Conservation (phyloP, 2,797 vertebrate species). For the Mastacembelus armatus region DNA sequence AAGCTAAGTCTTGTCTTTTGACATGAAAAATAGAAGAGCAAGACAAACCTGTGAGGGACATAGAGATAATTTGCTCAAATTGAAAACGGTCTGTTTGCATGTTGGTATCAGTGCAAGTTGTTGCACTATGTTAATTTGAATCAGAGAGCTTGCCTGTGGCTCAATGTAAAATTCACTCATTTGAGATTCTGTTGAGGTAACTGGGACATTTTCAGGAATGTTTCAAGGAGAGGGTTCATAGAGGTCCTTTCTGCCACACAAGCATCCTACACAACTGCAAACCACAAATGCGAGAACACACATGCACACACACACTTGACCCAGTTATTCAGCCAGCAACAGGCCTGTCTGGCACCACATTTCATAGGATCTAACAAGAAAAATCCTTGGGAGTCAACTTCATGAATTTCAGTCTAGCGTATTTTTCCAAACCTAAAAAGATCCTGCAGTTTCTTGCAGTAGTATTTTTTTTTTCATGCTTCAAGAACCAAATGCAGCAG, state of each 20-base stretch:
- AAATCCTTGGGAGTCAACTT: conserved; percentile 13
- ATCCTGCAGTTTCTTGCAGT: conserved; percentile 11
- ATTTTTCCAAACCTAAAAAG: not conserved
- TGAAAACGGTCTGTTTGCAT: conserved; percentile 7
- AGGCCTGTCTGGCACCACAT: conserved; percentile 36
- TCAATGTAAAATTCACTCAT: conserved; percentile 32
- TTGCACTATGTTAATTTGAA: too few relatives aligned
- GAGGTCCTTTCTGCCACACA: conserved; percentile 43
- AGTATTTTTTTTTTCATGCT: too few relatives aligned
- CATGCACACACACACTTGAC: conserved; percentile 63
- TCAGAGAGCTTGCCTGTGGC: conserved; percentile 6
- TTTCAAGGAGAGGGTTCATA: conserved; percentile 35
- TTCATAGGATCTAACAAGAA: conserved; percentile 27
- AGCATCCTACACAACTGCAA: conserved; percentile 34
- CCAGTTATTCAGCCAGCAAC: conserved; percentile 59
- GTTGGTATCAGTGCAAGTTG: too few relatives aligned
- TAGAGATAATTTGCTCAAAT: not conserved
- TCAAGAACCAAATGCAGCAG: not conserved
- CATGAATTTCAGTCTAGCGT: conserved; percentile 33
- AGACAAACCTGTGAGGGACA: not conserved
- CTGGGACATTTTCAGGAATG: conserved; percentile 36
- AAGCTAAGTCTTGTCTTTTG: not conserved
- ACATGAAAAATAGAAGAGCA: not conserved
- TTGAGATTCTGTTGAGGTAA: conserved; percentile 17
- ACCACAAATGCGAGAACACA: conserved; percentile 38